These are phyloP conservation scores for Poeciliopsis occidentalis DNA, from an alignment of 2,113 vertebrate genomes.

Conservation along the genomic window DNA sequence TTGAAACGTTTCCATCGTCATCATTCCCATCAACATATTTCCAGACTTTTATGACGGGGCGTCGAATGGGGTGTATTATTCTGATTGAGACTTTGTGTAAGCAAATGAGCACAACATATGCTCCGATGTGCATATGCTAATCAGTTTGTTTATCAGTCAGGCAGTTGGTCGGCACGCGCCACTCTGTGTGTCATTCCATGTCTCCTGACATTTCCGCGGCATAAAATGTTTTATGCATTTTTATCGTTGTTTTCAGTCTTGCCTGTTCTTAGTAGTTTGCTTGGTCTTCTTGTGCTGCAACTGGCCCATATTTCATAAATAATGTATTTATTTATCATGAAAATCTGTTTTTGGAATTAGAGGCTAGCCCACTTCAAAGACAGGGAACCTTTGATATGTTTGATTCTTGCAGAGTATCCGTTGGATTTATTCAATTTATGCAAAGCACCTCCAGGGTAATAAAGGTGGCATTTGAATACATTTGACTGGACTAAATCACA, in stretches of 20 bases:
- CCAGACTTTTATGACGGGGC: slow-evolving; percentile 68
- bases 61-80: slow-evolving; percentile 68
- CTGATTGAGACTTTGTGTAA: slow-evolving; percentile 78
- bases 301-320: slow-evolving; percentile 80
- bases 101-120: slow-evolving; percentile 80
- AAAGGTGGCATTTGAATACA: slow-evolving; percentile 85
- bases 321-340: slow-evolving; percentile 86
- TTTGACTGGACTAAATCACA: slow-evolving; percentile 83
- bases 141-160: slow-evolving; percentile 74
- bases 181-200: slow-evolving; percentile 76
- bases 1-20: slow-evolving; percentile 77
- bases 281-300: slow-evolving; percentile 63
- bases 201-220: slow-evolving; percentile 80
- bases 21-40: slow-evolving; percentile 72
- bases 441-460: slow-evolving; percentile 83
- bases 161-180: slow-evolving; percentile 65
- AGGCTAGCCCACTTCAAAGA: slow-evolving; percentile 85
- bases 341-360: slow-evolving; percentile 87
- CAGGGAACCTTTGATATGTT: slow-evolving; percentile 85
- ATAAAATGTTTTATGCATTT: slow-evolving; percentile 84
- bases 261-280: slow-evolving; percentile 58
- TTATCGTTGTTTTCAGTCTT: slow-evolving; percentile 74
- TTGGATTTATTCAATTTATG: slow-evolving; percentile 86
- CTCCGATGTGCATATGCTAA: slow-evolving; percentile 75
- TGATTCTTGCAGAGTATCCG: slow-evolving; percentile 80